phyloP scores from a whole-genome alignment of 2,113 vertebrate genomes.

The Melanocharis versteri region DNA sequence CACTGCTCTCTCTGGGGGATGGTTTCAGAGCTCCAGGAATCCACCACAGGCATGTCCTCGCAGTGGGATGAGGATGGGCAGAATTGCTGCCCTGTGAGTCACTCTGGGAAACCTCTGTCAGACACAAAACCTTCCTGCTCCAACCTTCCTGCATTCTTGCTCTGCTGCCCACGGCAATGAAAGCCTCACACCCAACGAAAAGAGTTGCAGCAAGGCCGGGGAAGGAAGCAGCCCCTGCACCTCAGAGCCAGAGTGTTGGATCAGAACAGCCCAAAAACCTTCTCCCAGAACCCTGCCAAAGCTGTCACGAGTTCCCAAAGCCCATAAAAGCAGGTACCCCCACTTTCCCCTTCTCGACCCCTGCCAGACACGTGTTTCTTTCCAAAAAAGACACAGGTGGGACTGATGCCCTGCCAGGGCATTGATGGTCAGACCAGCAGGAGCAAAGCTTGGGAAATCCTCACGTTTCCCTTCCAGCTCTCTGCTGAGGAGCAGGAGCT shows the following conservation, averaged over 20 bases:
- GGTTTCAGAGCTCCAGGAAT: not conserved
- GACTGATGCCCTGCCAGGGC: not conserved
- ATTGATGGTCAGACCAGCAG: not conserved
- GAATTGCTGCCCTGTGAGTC: not conserved
- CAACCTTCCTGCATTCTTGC: not conserved
- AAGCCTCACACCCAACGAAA: rapidly evolving
- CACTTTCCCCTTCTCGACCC: not conserved
- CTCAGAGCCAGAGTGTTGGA: rapidly evolving
- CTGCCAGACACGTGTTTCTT: not conserved
- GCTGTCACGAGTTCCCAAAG: not conserved
- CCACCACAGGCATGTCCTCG: not conserved
- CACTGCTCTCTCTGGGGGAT: not conserved
- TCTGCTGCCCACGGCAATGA: rapidly evolving
- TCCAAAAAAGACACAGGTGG: not conserved
- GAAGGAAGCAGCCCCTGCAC: not conserved
- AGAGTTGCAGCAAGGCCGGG: not conserved
- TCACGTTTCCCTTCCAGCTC: not conserved
- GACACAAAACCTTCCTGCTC: not conserved
- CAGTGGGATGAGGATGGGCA: not conserved
- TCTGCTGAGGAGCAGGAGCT: not conserved
- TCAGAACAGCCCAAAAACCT: not conserved
- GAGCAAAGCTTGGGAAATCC: not conserved
- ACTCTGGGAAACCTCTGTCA: not conserved
- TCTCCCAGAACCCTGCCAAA: not conserved
- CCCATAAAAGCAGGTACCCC: not conserved